Percentiles rank a stretch among this genome's conserved stretches.
Conservation (phyloP, 1,140 invertebrate species). For the Holotrichia oblita region DNA sequence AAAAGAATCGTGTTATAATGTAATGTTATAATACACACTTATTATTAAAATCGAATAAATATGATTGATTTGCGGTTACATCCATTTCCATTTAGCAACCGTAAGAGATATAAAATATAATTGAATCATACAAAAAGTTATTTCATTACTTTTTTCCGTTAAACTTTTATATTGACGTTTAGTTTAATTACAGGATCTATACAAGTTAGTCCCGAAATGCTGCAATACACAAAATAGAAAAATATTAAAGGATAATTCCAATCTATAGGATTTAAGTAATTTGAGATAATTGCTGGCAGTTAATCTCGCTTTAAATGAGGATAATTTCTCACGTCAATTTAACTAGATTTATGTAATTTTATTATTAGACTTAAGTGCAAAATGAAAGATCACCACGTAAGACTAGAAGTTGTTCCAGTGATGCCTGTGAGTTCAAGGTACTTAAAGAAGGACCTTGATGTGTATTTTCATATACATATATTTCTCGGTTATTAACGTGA, state of each 20-base stretch:
- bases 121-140: too few species aligned
- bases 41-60: too few species aligned
- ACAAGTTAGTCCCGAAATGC: background rate
- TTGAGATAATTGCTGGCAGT: background rate
- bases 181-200: too few species aligned
- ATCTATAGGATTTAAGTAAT: background rate
- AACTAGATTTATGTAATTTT: constrained; percentile 29
- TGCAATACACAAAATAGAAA: background rate
- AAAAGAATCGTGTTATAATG: too few species aligned
- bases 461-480: background rate
- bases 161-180: too few species aligned
- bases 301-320: constrained; percentile 15
- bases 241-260: background rate
- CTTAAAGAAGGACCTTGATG: background rate
- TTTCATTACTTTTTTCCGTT: background rate
- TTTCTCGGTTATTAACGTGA: constrained; percentile 6
- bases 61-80: too few species aligned
- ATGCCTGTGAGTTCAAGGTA: constrained; percentile 9
- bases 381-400: constrained; percentile 19
- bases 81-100: too few species aligned
- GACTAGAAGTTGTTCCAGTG: background rate
- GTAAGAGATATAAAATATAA: too few species aligned
- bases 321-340: constrained; percentile 14
- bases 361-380: constrained; percentile 9
- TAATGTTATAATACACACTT: too few species aligned